phyloP scores from a whole-genome alignment of 2,113 vertebrate species.

The Apus apus region DNA sequence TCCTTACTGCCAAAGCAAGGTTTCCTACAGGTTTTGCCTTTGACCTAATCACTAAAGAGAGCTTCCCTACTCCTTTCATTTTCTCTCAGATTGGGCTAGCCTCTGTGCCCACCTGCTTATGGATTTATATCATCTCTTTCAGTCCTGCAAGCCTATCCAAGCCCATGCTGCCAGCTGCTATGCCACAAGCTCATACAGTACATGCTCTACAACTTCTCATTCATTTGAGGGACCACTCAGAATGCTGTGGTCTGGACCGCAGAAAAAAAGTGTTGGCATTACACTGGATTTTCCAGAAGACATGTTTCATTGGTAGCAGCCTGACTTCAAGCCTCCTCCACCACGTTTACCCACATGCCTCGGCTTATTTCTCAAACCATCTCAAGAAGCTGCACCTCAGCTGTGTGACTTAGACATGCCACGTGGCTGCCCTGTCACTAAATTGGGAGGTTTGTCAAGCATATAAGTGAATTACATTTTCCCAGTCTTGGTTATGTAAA shows the following conservation, averaged over 20 bases:
- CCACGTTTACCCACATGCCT: rapidly evolving
- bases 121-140: background rate
- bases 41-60: background rate
- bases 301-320: background rate
- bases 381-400: background rate
- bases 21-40: background rate
- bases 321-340: background rate
- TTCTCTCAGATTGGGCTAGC: background rate
- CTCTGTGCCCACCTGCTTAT: background rate
- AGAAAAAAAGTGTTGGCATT: background rate
- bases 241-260: background rate
- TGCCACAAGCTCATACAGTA: background rate
- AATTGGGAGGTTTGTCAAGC: background rate
- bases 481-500: background rate
- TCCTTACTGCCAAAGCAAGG: background rate
- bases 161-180: background rate
- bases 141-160: background rate
- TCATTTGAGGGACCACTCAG: background rate
- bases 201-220: background rate
- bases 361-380: background rate
- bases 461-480: background rate
- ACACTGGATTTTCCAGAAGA: background rate
- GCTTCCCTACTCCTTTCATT: background rate
- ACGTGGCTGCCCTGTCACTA: background rate
- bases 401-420: background rate